These are phyloP conservation scores for Calyptomena viridis DNA, from an alignment of 2,113 vertebrate genomes.

Conservation along the genomic window DNA sequence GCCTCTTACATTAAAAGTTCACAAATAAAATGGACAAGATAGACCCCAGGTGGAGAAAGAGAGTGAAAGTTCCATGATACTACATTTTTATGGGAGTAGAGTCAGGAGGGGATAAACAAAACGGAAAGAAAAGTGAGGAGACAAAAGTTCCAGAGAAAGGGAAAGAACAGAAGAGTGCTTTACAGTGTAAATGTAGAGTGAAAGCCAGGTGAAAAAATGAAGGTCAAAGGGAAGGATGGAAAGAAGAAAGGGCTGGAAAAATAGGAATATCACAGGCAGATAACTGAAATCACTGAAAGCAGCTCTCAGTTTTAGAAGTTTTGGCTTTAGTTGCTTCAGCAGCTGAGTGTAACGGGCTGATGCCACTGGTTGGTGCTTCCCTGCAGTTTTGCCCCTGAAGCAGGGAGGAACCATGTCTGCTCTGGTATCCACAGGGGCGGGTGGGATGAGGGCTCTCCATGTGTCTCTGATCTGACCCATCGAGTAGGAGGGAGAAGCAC, in stretches of 20 bases:
- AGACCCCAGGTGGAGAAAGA: constrained; percentile 44
- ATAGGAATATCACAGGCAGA: neutral
- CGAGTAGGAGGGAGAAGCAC: neutral
- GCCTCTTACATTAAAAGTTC: neutral
- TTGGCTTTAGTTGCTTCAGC: neutral
- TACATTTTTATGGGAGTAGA: neutral
- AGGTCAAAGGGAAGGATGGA: neutral
- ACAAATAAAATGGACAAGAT: constrained; percentile 32
- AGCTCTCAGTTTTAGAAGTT: neutral
- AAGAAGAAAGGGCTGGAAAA: neutral
- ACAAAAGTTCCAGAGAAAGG: neutral
- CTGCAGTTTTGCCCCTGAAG: neutral
- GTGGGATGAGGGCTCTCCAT: fast-evolving
- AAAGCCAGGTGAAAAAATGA: neutral
- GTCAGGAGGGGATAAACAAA: neutral
- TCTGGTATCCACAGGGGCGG: neutral
- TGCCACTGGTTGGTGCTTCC: neutral
- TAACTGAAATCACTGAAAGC: neutral
- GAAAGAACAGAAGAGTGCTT: neutral
- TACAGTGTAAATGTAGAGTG: neutral
- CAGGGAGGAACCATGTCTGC: neutral
- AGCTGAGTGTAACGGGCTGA: neutral
- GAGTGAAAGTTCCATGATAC: neutral
- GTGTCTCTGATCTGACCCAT: neutral
- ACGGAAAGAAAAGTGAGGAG: neutral